Evolutionary conservation across 2,888 invertebrate species (phyloP).

Genomic region (Galerucella pusilla): DNA sequence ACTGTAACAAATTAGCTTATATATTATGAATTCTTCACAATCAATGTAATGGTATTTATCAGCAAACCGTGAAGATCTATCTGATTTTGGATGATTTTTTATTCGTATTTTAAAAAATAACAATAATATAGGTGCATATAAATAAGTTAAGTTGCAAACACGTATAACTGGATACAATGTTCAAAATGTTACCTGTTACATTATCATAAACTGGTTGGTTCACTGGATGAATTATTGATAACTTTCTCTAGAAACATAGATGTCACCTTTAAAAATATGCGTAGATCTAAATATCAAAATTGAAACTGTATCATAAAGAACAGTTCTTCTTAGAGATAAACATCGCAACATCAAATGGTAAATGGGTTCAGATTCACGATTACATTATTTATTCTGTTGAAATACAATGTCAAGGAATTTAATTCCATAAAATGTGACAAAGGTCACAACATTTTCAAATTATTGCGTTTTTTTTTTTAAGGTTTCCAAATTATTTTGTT

Average conservation of each 20-base stretch:
- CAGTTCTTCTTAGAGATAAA: not conserved
- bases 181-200: too few relatives aligned
- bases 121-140: too few relatives aligned
- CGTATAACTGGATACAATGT: too few relatives aligned
- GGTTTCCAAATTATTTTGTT: not conserved
- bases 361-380: not conserved
- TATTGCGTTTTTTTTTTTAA: too few relatives aligned
- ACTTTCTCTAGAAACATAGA: not conserved
- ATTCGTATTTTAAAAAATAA: too few relatives aligned
- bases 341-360: not conserved
- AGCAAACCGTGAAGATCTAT: not conserved
- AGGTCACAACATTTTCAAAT: too few relatives aligned
- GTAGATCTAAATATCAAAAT: not conserved
- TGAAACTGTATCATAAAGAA: not conserved
- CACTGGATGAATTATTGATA: not conserved
- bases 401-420: too few relatives aligned
- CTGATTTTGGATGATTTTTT: not conserved
- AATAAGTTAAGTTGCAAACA: too few relatives aligned
- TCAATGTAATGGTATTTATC: not conserved
- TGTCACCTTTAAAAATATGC: not conserved
- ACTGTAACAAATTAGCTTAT: slow-evolving; percentile 21
- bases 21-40: not conserved
- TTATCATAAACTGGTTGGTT: not conserved
- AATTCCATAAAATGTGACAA: too few relatives aligned
- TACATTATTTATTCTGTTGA: too few relatives aligned